Percentiles rank a stretch among this genome's conserved stretches.
These are phyloP conservation scores for Xiphorhynchus erythropygius DNA, from an alignment of 2,797 vertebrate genomes.

Conservation along the genomic window DNA sequence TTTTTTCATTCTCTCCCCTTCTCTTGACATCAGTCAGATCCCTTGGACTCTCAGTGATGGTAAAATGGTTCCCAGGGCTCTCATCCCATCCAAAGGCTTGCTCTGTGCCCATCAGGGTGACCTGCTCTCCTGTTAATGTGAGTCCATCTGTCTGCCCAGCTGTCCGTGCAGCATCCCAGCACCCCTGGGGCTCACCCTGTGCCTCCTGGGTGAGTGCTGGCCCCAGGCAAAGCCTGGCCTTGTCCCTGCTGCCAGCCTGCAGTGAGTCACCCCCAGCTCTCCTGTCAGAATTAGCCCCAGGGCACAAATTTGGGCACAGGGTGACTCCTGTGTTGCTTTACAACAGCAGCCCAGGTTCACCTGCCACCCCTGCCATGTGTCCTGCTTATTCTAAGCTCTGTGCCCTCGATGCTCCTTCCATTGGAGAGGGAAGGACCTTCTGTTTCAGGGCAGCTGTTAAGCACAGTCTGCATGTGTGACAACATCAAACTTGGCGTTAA, in stretches of 20 bases:
- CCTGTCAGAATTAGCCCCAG: neutral
- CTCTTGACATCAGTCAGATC: neutral
- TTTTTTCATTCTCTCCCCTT: accelerated
- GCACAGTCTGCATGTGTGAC: neutral
- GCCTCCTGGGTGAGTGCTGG: neutral
- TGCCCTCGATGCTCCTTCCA: accelerated
- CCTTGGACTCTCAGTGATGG: accelerated
- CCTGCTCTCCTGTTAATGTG: neutral
- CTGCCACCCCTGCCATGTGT: accelerated
- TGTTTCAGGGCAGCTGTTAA: neutral
- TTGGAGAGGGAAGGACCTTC: neutral
- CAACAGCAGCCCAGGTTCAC: neutral
- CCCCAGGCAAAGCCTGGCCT: neutral
- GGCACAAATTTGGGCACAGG: neutral
- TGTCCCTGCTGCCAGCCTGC: neutral
- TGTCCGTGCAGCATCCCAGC: neutral
- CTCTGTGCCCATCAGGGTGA: neutral
- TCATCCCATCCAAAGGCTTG: neutral
- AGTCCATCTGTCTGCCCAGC: neutral
- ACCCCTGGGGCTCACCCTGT: neutral
- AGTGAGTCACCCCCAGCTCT: neutral
- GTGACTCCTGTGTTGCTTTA: neutral
- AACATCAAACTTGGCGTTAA: accelerated
- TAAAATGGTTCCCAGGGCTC: neutral
- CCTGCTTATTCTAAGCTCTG: neutral